Evolutionary conservation across 2,113 vertebrate genomes (phyloP).

Genomic region (Pedetes capensis): DNA sequence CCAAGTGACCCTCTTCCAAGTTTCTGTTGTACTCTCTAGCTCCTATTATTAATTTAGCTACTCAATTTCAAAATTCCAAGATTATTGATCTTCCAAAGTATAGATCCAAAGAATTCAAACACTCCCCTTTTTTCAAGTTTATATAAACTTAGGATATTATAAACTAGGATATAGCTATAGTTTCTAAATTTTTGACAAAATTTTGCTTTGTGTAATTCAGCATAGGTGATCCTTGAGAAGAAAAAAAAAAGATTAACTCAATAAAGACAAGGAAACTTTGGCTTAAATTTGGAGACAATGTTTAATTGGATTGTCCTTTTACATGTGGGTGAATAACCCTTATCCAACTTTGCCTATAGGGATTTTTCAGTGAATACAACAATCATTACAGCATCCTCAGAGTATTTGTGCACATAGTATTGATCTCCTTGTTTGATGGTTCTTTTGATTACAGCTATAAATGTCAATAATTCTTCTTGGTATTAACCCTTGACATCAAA

Average conservation of each 20-base stretch:
- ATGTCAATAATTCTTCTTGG: slow-evolving; percentile 53
- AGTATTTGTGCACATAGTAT: background rate
- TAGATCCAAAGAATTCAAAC: background rate
- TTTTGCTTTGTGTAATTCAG: slow-evolving; percentile 21
- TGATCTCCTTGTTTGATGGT: slow-evolving; percentile 26
- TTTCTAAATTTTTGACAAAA: slow-evolving; percentile 15
- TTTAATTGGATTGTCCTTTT: slow-evolving; percentile 37
- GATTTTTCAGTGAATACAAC: slow-evolving; percentile 24
- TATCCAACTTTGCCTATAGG: slow-evolving; percentile 46
- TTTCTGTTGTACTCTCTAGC: background rate
- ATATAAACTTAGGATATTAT: background rate
- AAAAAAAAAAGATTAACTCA: background rate
- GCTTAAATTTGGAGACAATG: slow-evolving; percentile 2
- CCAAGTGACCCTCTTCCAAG: background rate
- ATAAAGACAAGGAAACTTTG: slow-evolving; percentile 35
- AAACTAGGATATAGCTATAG: background rate
- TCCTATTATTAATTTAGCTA: slow-evolving; percentile 22
- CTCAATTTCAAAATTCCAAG: background rate
- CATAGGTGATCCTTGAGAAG: background rate
- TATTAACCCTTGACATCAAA: slow-evolving; percentile 35
- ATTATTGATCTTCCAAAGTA: background rate
- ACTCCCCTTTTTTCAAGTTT: background rate
- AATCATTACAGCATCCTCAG: slow-evolving; percentile 5
- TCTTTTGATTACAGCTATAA: slow-evolving; percentile 63
- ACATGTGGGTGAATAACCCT: slow-evolving; percentile 34